Percentiles rank a stretch among this genome's conserved stretches.
These are phyloP conservation scores for Coenobita brevimanus DNA, from an alignment of 1,140 invertebrate genomes.

Conservation along the genomic window DNA sequence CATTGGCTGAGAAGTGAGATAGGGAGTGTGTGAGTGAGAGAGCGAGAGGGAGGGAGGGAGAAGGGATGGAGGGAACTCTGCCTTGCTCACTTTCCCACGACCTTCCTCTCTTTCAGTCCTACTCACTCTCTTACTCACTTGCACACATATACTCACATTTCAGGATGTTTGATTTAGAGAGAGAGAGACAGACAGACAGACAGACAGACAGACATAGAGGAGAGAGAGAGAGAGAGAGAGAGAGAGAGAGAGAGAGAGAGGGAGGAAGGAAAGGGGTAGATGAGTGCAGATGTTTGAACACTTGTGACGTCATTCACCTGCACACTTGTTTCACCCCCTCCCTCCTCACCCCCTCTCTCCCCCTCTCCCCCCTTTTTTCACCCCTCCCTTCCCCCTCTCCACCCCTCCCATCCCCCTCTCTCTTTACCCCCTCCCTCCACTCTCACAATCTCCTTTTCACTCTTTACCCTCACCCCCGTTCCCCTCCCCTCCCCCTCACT, in stretches of 20 bases:
- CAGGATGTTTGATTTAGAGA: no score
- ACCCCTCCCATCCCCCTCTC: neutral
- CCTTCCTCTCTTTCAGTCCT: no score
- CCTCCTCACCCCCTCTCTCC: neutral
- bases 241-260: neutral
- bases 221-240: conserved; percentile 36
- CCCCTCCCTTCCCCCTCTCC: neutral
- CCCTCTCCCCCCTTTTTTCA: neutral
- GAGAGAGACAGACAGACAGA: conserved; percentile 8
- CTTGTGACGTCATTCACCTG: neutral
- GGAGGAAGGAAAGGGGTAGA: neutral
- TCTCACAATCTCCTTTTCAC: neutral
- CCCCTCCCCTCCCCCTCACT: no score
- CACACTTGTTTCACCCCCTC: neutral
- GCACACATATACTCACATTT: no score
- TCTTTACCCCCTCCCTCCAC: neutral
- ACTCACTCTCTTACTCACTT: no score
- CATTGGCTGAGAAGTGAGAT: no score
- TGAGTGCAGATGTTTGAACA: neutral
- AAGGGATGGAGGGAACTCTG: no score
- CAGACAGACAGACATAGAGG: conserved; percentile 3
- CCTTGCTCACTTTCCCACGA: no score
- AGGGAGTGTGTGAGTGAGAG: no score
- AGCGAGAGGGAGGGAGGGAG: no score
- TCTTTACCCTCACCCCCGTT: neutral